Conservation (phyloP, 35 echinoderm and acorn worm species). For the Apostichopus californicus region DNA sequence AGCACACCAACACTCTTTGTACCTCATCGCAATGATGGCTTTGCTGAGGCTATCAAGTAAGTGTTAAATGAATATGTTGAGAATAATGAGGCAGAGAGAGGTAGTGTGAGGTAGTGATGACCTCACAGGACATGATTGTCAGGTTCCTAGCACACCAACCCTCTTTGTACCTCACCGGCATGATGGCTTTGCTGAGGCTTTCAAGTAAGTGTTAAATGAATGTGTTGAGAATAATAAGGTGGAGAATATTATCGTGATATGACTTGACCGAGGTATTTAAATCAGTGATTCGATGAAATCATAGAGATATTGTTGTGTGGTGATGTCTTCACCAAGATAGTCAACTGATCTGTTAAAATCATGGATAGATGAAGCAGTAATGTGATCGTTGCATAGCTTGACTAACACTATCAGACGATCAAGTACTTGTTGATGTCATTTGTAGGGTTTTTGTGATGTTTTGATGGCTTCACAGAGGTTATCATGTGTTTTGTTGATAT, state of each 20-base stretch:
- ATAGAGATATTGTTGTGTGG: no score
- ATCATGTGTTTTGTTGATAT: neutral
- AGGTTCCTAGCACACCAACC: constrained; percentile 95
- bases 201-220: neutral
- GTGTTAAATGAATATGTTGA: neutral
- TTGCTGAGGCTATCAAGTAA: constrained; percentile 58
- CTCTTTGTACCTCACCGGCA: constrained; percentile 85
- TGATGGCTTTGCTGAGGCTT: constrained; percentile 82
- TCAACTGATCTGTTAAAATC: no score
- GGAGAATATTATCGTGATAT: neutral
- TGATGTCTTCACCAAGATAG: no score
- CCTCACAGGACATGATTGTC: constrained; percentile 73
- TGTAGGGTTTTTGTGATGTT: neutral
- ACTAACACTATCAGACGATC: no score
- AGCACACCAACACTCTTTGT: constrained; percentile 97
- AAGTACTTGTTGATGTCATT: no score
- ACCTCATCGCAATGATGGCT: constrained; percentile 83
- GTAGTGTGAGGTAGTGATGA: neutral
- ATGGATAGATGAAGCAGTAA: no score
- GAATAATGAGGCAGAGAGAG: neutral
- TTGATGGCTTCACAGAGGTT: neutral
- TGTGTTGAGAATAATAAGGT: neutral
- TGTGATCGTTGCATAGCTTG: no score
- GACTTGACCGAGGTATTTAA: neutral
- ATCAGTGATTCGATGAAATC: no score